A percentile compares a stretch with the other conserved stretches of the same genome.
phyloP scores from a whole-genome alignment of 2,888 invertebrate species.

The Actias luna region DNA sequence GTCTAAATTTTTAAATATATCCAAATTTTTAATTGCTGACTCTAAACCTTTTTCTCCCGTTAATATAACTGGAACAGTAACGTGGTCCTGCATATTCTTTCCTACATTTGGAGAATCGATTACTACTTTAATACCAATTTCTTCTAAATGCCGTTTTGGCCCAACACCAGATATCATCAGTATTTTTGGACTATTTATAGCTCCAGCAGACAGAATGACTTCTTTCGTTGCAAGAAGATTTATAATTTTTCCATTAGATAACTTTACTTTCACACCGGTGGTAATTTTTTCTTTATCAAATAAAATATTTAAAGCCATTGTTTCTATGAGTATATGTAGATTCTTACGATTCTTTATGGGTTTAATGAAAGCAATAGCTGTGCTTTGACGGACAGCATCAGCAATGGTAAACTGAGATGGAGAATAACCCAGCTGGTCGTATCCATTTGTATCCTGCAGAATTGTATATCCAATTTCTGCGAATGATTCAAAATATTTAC shows the following conservation, averaged over 20 bases:
- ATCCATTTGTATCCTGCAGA: slow-evolving; percentile 37
- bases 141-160: slow-evolving; percentile 35
- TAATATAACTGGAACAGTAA: slow-evolving; percentile 31
- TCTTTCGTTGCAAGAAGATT: slow-evolving; percentile 34
- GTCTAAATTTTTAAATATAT: slow-evolving; percentile 22
- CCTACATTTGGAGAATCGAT: slow-evolving; percentile 41
- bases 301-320: slow-evolving; percentile 37
- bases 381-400: slow-evolving; percentile 35
- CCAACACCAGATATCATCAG: slow-evolving; percentile 50
- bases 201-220: slow-evolving; percentile 44
- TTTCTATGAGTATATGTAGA: slow-evolving; percentile 36
- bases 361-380: slow-evolving; percentile 35
- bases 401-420: slow-evolving; percentile 32
- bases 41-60: slow-evolving; percentile 26
- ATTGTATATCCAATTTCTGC: slow-evolving; percentile 28
- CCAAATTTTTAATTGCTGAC: slow-evolving; percentile 21
- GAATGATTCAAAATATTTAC: slow-evolving; percentile 25
- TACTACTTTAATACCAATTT: slow-evolving; percentile 32
- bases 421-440: slow-evolving; percentile 37
- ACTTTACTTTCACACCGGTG: slow-evolving; percentile 35
- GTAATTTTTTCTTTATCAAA: slow-evolving; percentile 32
- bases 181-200: slow-evolving; percentile 43
- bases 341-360: slow-evolving; percentile 37
- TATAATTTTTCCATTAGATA: slow-evolving; percentile 23
- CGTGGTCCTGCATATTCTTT: slow-evolving; percentile 43